Evolutionary conservation across 1,140 invertebrate species (phyloP).

Genomic region (Lysiphlebus fabarum): DNA sequence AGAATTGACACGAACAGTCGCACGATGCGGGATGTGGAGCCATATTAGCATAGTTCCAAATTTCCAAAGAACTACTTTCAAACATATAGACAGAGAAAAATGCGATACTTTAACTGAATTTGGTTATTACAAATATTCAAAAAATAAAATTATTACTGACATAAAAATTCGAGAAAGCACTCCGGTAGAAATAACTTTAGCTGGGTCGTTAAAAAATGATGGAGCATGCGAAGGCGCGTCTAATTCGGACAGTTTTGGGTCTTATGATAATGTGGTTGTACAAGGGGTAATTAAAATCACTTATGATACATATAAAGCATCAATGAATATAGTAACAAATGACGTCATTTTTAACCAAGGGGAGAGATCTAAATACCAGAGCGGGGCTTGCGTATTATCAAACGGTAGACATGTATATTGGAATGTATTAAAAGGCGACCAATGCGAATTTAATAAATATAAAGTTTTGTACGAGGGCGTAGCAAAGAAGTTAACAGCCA

Average conservation of each 20-base stretch:
- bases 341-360: too few species aligned
- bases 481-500: too few species aligned
- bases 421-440: too few species aligned
- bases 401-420: too few species aligned
- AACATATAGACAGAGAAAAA: constrained; percentile 3
- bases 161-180: not conserved
- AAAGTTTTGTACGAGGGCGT: too few species aligned
- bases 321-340: constrained; percentile 4
- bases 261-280: constrained; percentile 9
- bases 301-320: constrained; percentile 6
- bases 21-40: constrained; percentile 15
- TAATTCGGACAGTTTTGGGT: constrained; percentile 10
- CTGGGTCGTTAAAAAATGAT: not conserved
- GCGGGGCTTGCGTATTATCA: too few species aligned
- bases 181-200: not conserved
- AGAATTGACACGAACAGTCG: too few species aligned
- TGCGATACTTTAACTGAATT: constrained; percentile 7
- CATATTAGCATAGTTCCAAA: constrained; percentile 13
- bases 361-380: too few species aligned
- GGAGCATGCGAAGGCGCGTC: constrained; percentile 7
- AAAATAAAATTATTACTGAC: too few species aligned
- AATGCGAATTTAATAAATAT: too few species aligned
- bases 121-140: not conserved
- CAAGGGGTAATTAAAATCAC: not conserved
- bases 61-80: not conserved